Conservation (phyloP, 2,888 invertebrate genomes). For the Hydropsyche betteni region DNA sequence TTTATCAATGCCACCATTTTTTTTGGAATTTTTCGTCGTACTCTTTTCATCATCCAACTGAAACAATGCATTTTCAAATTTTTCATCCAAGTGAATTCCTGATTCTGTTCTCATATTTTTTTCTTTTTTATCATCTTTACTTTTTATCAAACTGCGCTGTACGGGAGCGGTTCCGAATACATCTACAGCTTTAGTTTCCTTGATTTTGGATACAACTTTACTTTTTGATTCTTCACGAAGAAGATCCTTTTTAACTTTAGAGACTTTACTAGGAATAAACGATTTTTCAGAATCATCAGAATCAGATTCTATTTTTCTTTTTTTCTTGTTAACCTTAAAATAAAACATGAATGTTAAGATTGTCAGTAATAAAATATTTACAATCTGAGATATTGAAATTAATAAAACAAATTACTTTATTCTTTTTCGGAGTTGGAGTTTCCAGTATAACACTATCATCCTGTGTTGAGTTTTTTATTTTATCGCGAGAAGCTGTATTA, state of each 20-base stretch:
- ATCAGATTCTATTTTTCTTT: conserved; percentile 57
- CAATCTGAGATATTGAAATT: conserved; percentile 43
- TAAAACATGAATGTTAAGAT: conserved; percentile 3
- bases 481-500: conserved; percentile 34
- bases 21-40: not conserved
- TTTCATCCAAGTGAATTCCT: conserved; percentile 72
- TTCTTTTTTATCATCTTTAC: conserved; percentile 55
- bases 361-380: conserved; percentile 50
- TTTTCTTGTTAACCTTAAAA: conserved; percentile 58
- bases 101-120: conserved; percentile 54
- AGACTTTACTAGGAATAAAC: conserved; percentile 52
- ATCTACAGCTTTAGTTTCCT: conserved; percentile 64
- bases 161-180: conserved; percentile 72
- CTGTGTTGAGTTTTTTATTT: conserved; percentile 60
- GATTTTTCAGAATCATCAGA: conserved; percentile 60
- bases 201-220: conserved; percentile 55
- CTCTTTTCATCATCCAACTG: conserved; percentile 11
- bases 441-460: conserved; percentile 69
- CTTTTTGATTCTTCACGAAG: conserved; percentile 5
- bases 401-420: conserved; percentile 34
- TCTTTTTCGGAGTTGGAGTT: conserved; percentile 66
- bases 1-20: conserved; percentile 30
- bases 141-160: conserved; percentile 65
- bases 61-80: conserved; percentile 74
- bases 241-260: conserved; percentile 54